These are phyloP conservation scores for Zoanthus gigantus DNA, from an alignment of 92 coral and sea anemone species.

Conservation along the genomic window DNA sequence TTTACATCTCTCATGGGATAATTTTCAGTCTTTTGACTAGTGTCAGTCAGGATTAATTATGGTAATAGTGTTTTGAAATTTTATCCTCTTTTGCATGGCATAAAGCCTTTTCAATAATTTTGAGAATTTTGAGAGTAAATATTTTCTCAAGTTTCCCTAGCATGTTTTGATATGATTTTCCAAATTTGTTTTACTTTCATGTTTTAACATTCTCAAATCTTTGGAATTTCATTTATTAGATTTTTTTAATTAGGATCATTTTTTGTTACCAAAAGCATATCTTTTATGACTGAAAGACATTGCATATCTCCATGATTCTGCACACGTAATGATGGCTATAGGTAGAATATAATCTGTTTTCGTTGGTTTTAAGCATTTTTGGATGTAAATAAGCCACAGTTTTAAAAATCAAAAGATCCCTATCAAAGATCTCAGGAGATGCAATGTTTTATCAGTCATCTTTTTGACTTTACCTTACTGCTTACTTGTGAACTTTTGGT, in stretches of 20 bases:
- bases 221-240: background rate
- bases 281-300: background rate
- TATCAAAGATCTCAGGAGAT: conserved; percentile 30
- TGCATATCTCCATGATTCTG: background rate
- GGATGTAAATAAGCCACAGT: conserved; percentile 1
- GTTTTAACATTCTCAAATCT: background rate
- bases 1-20: background rate
- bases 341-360: background rate
- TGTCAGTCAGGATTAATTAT: conserved; percentile 1
- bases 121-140: background rate
- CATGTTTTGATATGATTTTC: background rate
- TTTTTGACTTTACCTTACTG: background rate
- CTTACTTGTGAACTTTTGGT: conserved; percentile 5
- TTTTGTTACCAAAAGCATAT: background rate
- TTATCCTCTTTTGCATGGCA: conserved; percentile 1
- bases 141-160: background rate
- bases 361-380: background rate
- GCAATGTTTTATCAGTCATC: background rate
- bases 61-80: conserved; percentile 4
- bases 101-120: background rate
- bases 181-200: background rate
- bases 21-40: conserved; percentile 1
- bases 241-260: background rate
- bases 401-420: conserved; percentile 19
- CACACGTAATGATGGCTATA: background rate